Percentiles rank a stretch among this genome's conserved stretches.
Evolutionary conservation across 2,888 invertebrate genomes (phyloP).

Genomic region (Drosophila eohydei): DNA sequence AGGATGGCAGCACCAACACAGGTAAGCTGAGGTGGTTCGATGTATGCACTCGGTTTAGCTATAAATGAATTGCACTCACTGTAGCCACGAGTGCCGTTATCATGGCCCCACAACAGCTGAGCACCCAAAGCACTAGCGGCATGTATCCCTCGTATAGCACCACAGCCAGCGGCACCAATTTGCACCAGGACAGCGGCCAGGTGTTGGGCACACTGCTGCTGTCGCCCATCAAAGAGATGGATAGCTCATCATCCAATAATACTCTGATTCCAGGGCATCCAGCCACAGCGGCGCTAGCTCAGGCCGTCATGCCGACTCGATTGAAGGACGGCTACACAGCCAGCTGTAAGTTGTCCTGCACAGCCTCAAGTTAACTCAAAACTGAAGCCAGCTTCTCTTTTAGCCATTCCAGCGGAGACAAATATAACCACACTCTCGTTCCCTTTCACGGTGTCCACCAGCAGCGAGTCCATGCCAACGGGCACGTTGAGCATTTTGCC

Average conservation of each 20-base stretch:
- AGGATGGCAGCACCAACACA: conserved; percentile 87
- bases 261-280: conserved; percentile 90
- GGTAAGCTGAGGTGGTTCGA: conserved; percentile 35
- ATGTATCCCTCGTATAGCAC: conserved; percentile 84
- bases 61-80: conserved; percentile 44
- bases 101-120: conserved; percentile 89
- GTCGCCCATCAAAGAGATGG: conserved; percentile 94
- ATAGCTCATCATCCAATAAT: conserved; percentile 90
- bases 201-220: conserved; percentile 91
- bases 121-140: conserved; percentile 84
- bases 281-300: conserved; percentile 91
- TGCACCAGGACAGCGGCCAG: conserved; percentile 87
- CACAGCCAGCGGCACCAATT: conserved; percentile 66
- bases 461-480: conserved; percentile 77
- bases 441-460: conserved; percentile 82
- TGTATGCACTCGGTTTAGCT: conserved; percentile 45
- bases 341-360: conserved; percentile 56
- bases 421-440: conserved; percentile 84
- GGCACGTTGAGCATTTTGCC: conserved; percentile 83
- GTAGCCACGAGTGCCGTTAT: conserved; percentile 86
- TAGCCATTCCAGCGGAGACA: conserved; percentile 71
- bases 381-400: background rate
- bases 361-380: background rate
- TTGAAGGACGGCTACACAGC: conserved; percentile 68
- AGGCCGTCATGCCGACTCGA: conserved; percentile 88